These are phyloP conservation scores for Coptotermes formosanus DNA, from an alignment of 1,140 invertebrate species.

Conservation along the genomic window DNA sequence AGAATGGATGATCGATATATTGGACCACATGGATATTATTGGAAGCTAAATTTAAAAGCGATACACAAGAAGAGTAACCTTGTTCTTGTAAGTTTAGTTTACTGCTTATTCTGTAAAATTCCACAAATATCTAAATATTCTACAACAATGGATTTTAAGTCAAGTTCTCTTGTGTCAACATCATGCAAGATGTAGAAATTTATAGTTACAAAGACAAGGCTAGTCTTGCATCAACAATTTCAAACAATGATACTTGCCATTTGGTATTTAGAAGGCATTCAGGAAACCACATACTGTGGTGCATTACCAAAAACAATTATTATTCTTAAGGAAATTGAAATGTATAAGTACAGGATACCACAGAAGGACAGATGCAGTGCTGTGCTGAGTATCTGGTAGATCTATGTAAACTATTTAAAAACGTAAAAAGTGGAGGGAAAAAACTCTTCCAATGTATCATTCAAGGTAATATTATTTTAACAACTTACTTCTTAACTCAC, in stretches of 20 bases:
- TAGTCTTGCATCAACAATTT: not conserved
- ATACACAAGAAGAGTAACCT: not conserved
- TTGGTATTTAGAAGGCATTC: not conserved
- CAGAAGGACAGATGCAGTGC: not conserved
- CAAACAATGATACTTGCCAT: not conserved
- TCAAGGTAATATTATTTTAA: constrained; percentile 18
- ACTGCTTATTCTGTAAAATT: not conserved
- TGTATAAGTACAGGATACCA: not conserved
- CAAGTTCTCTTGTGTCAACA: too few relatives aligned
- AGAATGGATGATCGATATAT: not conserved
- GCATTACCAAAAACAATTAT: not conserved
- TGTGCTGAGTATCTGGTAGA: not conserved
- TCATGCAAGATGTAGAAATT: too few relatives aligned
- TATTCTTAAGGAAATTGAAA: not conserved
- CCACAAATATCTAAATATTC: not conserved
- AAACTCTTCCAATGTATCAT: constrained; percentile 6
- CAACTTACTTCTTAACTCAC: constrained; percentile 6
- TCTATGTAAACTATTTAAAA: constrained; percentile 1
- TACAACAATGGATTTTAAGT: not conserved
- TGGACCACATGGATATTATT: not conserved
- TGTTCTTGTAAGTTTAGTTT: not conserved
- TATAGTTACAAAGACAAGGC: not conserved
- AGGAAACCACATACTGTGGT: not conserved
- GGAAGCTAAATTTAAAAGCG: not conserved
- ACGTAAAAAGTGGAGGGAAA: not conserved